phyloP scores from a whole-genome alignment of 2,888 invertebrate genomes.

The Autographa gamma region DNA sequence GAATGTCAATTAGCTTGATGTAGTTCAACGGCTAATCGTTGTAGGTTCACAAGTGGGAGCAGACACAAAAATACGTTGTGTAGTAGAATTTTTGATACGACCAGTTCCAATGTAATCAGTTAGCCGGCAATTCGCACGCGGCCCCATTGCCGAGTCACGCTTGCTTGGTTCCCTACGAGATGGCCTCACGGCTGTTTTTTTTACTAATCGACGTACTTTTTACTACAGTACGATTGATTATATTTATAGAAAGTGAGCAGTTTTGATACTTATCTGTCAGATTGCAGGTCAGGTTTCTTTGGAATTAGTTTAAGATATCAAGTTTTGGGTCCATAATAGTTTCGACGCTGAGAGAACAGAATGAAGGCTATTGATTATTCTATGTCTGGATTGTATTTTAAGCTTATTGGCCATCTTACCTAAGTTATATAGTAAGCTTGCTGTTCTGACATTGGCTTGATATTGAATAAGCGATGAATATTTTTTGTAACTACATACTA shows the following conservation, averaged over 20 bases:
- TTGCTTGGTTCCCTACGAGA: slow-evolving; percentile 61
- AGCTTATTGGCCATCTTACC: no score
- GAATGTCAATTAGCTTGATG: no score
- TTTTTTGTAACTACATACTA: no score
- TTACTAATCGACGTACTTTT: slow-evolving; percentile 54
- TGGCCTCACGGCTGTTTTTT: slow-evolving; percentile 63
- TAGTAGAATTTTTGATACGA: slow-evolving; percentile 51
- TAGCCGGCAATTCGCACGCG: slow-evolving; percentile 60
- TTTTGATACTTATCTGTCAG: slow-evolving; percentile 13
- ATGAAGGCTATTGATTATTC: no score
- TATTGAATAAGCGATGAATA: no score
- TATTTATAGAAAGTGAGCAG: slow-evolving; percentile 34
- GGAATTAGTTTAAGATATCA: background rate
- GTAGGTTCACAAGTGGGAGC: background rate
- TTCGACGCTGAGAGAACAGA: no score
- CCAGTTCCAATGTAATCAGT: slow-evolving; percentile 53
- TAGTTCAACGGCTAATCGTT: no score
- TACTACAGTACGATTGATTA: slow-evolving; percentile 46
- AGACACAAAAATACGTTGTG: slow-evolving; percentile 26
- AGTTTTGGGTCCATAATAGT: no score
- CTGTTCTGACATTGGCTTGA: no score
- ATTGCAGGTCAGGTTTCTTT: background rate
- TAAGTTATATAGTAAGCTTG: no score
- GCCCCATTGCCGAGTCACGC: slow-evolving; percentile 65
- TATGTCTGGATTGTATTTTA: no score